Evolutionary conservation across 2,113 vertebrate genomes (phyloP), one percentile per base, ranked within the genome.

Genomic region (Parotia lawesii): DNA sequence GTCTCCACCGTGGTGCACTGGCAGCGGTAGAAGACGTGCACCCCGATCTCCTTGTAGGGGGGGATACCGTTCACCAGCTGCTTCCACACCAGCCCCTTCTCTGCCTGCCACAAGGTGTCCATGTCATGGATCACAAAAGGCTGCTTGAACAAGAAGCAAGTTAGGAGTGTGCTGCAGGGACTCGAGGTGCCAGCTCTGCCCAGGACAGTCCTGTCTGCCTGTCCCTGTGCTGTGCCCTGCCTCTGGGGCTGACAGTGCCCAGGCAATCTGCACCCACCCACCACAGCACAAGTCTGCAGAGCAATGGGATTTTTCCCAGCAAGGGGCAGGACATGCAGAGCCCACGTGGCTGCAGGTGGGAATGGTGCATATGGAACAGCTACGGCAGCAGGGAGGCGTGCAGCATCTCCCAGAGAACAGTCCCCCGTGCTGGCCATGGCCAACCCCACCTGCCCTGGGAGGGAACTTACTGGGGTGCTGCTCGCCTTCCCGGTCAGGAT

Each of bases 21-120:
- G 97, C 99, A 99, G 97, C 99, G 99, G 96, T 99, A 99, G 97
- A 99, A 99, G 50, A 99, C 99, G 9, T 99, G 99, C 66, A 99
- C 99, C 35, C 99, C 99, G 0, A 99, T 99, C 97, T 99, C 99
- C 96, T 99, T 99, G 97, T 98, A 98, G 67, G 98, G 97, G 6
- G 98, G 99, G 7, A 98, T 98, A 57, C 98, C 98, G 0, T 98
- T 98, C 89, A 98, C 96, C 69, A 99, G 95, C 98, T 99, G 99
- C 92, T 99, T 99, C 99, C 99, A 99, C 50, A 99, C 99, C 92
- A 99, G 97, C 38, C 99, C 99, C 84, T 99, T 99, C 93, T 99
- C 99, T 4, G 99, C 99, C 96, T 99, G 98, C 98, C 99, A 99
- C 88, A 99, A 96, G 1, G 99, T 99, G 95, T 99, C 99, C 97